Percentiles rank a stretch among this genome's conserved stretches.
These are phyloP conservation scores for Tipula helvola DNA, from an alignment of 2,888 invertebrate genomes.

Conservation along the genomic window DNA sequence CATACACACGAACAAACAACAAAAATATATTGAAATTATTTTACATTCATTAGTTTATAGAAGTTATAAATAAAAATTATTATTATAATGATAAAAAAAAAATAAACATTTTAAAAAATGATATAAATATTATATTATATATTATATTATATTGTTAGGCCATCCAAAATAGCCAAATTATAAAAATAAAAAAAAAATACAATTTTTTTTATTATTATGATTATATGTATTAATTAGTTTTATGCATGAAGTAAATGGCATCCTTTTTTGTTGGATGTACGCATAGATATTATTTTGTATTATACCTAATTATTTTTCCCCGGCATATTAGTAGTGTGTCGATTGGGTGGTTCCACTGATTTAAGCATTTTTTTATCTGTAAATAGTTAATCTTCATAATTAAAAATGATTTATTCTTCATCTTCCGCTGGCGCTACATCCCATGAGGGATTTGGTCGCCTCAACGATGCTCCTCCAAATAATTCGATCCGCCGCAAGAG, in stretches of 20 bases:
- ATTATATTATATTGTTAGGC: background rate
- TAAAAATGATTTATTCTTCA: too few relatives aligned
- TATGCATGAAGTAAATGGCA: background rate
- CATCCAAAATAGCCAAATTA: background rate
- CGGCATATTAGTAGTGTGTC: background rate
- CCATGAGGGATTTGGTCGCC: too few relatives aligned
- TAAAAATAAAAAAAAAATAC: background rate
- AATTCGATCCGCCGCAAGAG: too few relatives aligned
- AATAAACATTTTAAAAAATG: background rate
- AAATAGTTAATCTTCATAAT: too few relatives aligned
- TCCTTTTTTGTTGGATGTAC: background rate
- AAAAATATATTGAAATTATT: background rate
- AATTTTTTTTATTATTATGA: background rate
- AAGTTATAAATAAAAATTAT: background rate
- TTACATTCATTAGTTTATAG: slow-evolving; percentile 4
- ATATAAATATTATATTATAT: background rate
- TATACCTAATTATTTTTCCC: background rate
- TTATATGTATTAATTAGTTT: background rate
- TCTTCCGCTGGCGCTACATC: too few relatives aligned
- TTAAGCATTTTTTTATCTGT: background rate
- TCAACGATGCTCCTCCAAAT: too few relatives aligned
- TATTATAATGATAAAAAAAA: background rate
- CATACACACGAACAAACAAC: background rate
- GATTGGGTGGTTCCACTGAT: background rate
- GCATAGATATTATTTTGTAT: background rate